A percentile compares a stretch with the other conserved stretches of the same genome.
Evolutionary conservation across 2,113 vertebrate species (phyloP).

Genomic region (Anseranas semipalmata): DNA sequence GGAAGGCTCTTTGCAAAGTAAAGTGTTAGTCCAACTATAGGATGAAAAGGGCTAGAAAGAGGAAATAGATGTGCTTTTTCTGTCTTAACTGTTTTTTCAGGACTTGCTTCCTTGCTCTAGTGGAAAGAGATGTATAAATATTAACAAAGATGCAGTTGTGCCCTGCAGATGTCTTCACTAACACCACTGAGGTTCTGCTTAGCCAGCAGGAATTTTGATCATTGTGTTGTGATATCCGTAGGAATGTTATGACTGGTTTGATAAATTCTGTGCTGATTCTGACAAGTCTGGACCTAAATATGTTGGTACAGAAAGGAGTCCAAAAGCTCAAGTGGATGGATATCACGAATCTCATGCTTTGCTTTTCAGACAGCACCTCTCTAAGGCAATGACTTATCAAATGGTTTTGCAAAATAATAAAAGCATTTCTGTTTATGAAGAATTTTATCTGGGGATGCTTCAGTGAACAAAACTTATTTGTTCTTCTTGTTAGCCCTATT

Average conservation of each 20-base stretch:
- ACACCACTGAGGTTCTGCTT: not conserved
- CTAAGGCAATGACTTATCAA: not conserved
- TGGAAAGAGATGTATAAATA: not conserved
- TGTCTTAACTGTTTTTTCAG: not conserved
- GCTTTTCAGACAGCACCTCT: not conserved
- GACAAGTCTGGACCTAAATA: not conserved
- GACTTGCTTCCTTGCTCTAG: not conserved
- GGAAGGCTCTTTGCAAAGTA: not conserved
- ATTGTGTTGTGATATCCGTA: accelerated
- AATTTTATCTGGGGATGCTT: not conserved
- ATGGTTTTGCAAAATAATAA: not conserved
- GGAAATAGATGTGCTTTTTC: not conserved
- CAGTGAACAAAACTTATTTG: not conserved
- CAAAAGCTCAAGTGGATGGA: not conserved
- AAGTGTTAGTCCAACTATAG: not conserved
- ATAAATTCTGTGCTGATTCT: not conserved
- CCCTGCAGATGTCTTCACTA: not conserved
- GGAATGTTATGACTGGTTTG: not conserved
- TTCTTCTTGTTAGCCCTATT: not conserved
- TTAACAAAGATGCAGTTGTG: not conserved
- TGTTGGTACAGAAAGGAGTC: not conserved
- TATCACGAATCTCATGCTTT: accelerated
- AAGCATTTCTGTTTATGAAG: not conserved
- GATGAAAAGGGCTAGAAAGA: not conserved
- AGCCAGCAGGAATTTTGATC: not conserved